Percentiles rank a stretch among this genome's conserved stretches.
phyloP scores from a whole-genome alignment of 2,888 invertebrate species.

The Heliconius cydno region DNA sequence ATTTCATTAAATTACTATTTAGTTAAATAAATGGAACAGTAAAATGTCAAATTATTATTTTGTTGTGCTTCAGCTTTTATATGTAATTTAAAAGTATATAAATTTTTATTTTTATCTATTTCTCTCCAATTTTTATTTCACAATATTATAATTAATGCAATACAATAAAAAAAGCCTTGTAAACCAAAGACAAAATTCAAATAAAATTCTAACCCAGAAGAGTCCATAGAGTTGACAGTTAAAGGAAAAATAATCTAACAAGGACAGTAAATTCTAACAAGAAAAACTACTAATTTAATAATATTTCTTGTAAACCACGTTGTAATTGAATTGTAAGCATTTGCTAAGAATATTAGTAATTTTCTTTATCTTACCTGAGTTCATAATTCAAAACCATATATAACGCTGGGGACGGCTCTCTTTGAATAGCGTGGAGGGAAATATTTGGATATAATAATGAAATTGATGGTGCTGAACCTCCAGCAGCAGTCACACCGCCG shows the following conservation, averaged over 20 bases:
- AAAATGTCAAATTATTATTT: no score
- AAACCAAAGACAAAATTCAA: neutral
- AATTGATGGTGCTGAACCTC: slow-evolving; percentile 71
- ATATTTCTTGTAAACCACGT: neutral
- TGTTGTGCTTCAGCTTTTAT: no score
- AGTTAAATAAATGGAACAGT: no score
- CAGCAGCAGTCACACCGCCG: slow-evolving; percentile 64
- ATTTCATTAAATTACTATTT: no score
- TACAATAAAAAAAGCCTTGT: neutral
- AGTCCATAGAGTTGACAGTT: neutral
- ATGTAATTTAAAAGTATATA: no score
- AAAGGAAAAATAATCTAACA: neutral
- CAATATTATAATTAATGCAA: neutral
- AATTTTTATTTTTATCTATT: neutral
- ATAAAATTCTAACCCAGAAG: neutral
- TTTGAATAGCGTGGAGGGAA: slow-evolving; percentile 89
- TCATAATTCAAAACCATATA: slow-evolving; percentile 89
- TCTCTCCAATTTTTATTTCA: neutral
- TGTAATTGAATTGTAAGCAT: neutral
- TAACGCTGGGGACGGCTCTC: slow-evolving; percentile 88
- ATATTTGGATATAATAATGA: slow-evolving; percentile 89
- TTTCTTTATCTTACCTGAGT: slow-evolving; percentile 68
- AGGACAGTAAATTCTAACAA: neutral
- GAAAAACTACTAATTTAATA: neutral
- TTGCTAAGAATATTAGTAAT: neutral